Conservation (phyloP, 2,888 invertebrate species). For the Junonia oenone region DNA sequence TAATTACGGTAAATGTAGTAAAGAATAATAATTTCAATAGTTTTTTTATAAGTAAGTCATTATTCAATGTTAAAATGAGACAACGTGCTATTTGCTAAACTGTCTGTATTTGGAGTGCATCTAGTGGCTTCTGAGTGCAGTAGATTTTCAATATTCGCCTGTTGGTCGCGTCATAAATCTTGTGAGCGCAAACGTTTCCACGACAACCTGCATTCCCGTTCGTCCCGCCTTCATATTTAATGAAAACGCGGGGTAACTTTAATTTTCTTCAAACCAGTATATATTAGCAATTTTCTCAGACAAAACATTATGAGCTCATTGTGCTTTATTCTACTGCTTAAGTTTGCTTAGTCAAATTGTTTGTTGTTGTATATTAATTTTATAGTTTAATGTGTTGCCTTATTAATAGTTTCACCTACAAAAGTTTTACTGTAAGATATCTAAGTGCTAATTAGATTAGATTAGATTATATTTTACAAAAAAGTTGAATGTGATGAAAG, state of each 20-base stretch:
- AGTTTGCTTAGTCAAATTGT: neutral
- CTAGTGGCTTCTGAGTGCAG: conserved; percentile 58
- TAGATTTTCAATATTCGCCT: conserved; percentile 72
- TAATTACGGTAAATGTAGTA: too few species aligned
- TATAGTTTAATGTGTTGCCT: too few species aligned
- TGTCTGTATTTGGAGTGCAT: conserved; percentile 53
- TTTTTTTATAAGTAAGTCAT: neutral
- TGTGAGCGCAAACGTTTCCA: conserved; percentile 49
- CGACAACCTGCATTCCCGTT: conserved; percentile 66
- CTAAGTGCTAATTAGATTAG: too few species aligned
- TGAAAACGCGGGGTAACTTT: conserved; percentile 64
- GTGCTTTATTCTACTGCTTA: neutral
- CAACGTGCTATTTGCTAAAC: conserved; percentile 39
- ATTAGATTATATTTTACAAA: too few species aligned
- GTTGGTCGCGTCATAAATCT: conserved; percentile 73
- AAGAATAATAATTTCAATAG: too few species aligned
- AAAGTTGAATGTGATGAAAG: too few species aligned
- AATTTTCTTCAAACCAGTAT: conserved; percentile 43
- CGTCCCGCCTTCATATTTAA: conserved; percentile 64
- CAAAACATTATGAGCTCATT: conserved; percentile 16
- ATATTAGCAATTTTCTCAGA: conserved; percentile 31
- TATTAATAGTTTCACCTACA: too few species aligned
- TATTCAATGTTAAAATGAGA: conserved; percentile 13
- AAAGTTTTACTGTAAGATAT: too few species aligned
- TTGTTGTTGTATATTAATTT: too few species aligned